phyloP scores from a whole-genome alignment of 2,888 invertebrate species.

The Lepas anatifera region DNA sequence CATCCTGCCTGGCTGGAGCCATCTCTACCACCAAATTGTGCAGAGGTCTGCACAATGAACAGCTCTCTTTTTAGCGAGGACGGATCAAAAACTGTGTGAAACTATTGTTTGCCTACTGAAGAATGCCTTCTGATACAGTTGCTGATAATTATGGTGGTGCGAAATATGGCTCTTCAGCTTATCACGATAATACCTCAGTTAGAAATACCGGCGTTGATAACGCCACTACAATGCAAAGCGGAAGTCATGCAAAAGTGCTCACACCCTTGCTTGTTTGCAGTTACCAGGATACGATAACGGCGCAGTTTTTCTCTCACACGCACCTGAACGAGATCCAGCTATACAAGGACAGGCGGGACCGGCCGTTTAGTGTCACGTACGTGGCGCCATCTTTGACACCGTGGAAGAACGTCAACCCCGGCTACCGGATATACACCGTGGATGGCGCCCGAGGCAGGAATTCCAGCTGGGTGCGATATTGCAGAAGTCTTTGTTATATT shows the following conservation, averaged over 20 bases:
- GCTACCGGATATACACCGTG: constrained; percentile 39
- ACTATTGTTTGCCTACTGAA: too few species aligned
- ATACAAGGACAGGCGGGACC: constrained; percentile 31
- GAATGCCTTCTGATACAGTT: too few species aligned
- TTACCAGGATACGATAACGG: constrained; percentile 33
- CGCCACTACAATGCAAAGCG: too few species aligned
- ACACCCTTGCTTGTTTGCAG: constrained; percentile 27
- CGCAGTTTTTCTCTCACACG: constrained; percentile 37
- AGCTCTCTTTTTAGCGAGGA: too few species aligned
- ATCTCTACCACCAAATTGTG: constrained; percentile 31
- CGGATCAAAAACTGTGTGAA: too few species aligned
- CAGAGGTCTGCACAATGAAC: constrained; percentile 21
- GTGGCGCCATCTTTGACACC: constrained; percentile 42
- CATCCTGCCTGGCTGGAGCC: constrained; percentile 38
- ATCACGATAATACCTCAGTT: too few species aligned
- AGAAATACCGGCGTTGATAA: too few species aligned
- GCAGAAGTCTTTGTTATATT: too few species aligned
- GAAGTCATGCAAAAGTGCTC: too few species aligned
- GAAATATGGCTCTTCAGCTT: too few species aligned
- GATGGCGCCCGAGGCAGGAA: constrained; percentile 31
- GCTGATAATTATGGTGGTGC: too few species aligned
- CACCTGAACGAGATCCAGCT: constrained; percentile 34
- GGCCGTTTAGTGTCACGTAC: constrained; percentile 33
- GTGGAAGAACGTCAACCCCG: constrained; percentile 37
- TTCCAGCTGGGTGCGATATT: background rate